phyloP scores from a whole-genome alignment of 2,888 invertebrate genomes.

The Pilophorus perplexus region DNA sequence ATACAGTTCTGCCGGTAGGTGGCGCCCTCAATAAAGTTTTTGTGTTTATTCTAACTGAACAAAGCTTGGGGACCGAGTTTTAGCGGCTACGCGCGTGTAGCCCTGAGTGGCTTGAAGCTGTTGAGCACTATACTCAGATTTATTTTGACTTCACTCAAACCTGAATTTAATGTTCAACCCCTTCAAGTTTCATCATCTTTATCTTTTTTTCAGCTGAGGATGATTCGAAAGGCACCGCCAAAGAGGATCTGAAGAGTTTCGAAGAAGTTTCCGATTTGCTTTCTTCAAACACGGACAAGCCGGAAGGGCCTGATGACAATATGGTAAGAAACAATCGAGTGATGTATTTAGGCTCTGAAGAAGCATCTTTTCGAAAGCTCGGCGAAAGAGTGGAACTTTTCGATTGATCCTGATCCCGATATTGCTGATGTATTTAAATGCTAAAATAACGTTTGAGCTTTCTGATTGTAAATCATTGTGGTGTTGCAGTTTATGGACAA shows the following conservation, averaged over 20 bases:
- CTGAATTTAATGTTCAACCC: background rate
- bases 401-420: background rate
- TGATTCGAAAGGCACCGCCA: constrained; percentile 54
- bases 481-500: constrained; percentile 37
- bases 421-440: background rate
- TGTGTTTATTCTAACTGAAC: too few species aligned
- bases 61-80: too few species aligned
- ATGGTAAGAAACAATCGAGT: background rate
- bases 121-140: too few species aligned
- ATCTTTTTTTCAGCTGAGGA: constrained; percentile 51
- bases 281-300: constrained; percentile 43
- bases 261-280: constrained; percentile 49
- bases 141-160: background rate
- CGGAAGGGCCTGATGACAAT: constrained; percentile 15
- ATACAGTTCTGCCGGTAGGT: constrained; percentile 49
- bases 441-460: too few species aligned
- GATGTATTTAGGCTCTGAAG: background rate
- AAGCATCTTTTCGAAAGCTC: background rate
- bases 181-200: constrained; percentile 37
- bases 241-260: constrained; percentile 52
- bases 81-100: too few species aligned
- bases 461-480: too few species aligned
- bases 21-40: background rate
- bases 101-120: too few species aligned
- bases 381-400: background rate